phyloP scores from a whole-genome alignment of 2,888 invertebrate genomes.

The Callinectes sapidus region DNA sequence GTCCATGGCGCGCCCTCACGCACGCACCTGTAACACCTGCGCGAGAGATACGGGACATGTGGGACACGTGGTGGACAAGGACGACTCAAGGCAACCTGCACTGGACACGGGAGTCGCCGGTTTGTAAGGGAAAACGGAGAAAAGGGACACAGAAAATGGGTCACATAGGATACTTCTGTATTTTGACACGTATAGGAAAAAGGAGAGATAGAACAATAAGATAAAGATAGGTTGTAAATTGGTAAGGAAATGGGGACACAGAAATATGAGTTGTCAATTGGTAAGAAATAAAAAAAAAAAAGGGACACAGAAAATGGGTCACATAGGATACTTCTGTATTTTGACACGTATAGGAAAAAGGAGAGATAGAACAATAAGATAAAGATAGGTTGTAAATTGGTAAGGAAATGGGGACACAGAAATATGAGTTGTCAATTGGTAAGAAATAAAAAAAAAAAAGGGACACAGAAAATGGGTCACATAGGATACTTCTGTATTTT shows the following conservation, averaged over 20 bases:
- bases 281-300: neutral
- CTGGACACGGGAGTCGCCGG: constrained; percentile 22
- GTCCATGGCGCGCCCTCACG: constrained; percentile 37
- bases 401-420: no score
- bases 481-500: neutral
- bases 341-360: neutral
- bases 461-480: neutral
- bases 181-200: neutral
- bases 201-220: no score
- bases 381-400: no score
- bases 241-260: no score
- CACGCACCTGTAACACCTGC: constrained; percentile 50
- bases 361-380: no score
- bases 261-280: neutral
- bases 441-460: neutral
- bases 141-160: neutral
- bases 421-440: neutral
- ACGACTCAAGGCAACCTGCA: neutral
- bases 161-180: neutral
- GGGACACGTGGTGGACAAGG: neutral
- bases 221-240: no score
- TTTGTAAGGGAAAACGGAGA: neutral
- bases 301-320: neutral
- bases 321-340: neutral
- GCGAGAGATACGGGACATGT: constrained; percentile 46